Conservation (phyloP, 1,140 invertebrate genomes). For the Bilobella aurantiaca region DNA sequence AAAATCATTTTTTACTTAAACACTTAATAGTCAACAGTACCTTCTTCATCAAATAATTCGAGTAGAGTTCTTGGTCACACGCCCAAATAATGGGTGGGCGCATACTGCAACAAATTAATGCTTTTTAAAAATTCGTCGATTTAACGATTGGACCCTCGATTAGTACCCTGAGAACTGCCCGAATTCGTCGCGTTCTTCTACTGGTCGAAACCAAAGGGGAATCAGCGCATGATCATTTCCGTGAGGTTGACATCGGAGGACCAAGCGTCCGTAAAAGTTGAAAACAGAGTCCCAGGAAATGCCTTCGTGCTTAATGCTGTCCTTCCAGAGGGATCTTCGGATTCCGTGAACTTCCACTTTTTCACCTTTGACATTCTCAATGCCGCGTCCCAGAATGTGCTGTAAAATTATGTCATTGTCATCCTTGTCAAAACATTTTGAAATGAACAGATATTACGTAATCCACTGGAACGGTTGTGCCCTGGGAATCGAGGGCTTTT, state of each 20-base stretch:
- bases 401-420: slow-evolving; percentile 6
- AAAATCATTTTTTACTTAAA: too few relatives aligned
- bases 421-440: not conserved
- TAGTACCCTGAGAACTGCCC: slow-evolving; percentile 13
- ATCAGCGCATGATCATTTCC: slow-evolving; percentile 21
- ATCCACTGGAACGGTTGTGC: slow-evolving; percentile 13
- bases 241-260: slow-evolving; percentile 27
- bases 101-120: too few relatives aligned
- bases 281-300: slow-evolving; percentile 26
- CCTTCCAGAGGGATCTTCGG: slow-evolving; percentile 14
- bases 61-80: slow-evolving; percentile 30
- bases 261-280: slow-evolving; percentile 19
- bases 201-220: slow-evolving; percentile 28
- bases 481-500: slow-evolving; percentile 8
- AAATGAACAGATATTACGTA: slow-evolving; percentile 21
- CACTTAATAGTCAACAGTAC: too few relatives aligned
- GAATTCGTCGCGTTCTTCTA: not conserved
- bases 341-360: slow-evolving; percentile 19
- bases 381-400: slow-evolving; percentile 16
- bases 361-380: slow-evolving; percentile 27
- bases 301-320: not conserved
- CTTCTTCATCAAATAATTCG: too few relatives aligned
- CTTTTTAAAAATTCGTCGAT: too few relatives aligned
- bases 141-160: too few relatives aligned
- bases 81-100: slow-evolving; percentile 21